These are phyloP conservation scores for Metacarcinus magister DNA, from an alignment of 2,888 invertebrate species.

Conservation along the genomic window DNA sequence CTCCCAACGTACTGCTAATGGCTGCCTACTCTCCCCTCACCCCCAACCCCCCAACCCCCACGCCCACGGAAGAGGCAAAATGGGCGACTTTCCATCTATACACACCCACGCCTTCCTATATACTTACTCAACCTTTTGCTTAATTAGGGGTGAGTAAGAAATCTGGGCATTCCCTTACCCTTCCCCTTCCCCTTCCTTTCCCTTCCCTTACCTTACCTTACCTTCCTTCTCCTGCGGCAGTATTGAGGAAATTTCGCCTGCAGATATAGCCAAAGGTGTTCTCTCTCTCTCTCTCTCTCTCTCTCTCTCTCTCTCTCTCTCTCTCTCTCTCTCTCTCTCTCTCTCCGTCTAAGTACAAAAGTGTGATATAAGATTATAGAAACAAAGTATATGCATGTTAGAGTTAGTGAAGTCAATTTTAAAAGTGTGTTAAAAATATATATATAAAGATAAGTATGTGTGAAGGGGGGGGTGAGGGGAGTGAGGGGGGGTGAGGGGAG, in stretches of 20 bases:
- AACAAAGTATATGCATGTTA: background rate
- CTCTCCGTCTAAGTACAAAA: background rate
- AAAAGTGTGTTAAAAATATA: too few species aligned
- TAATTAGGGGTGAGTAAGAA: background rate
- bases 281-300: background rate
- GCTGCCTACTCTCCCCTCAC: background rate
- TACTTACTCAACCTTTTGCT: background rate
- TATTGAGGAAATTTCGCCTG: too few species aligned
- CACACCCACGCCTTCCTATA: background rate
- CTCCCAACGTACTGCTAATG: background rate
- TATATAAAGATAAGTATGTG: too few species aligned
- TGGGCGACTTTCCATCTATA: background rate
- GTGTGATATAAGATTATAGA: too few species aligned
- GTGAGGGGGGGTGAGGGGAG: too few species aligned
- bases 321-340: background rate
- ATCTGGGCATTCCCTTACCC: too few species aligned
- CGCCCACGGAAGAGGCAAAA: background rate
- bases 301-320: background rate
- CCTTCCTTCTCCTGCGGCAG: background rate
- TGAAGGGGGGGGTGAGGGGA: too few species aligned
- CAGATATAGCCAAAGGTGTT: too few species aligned
- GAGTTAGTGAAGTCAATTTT: background rate
- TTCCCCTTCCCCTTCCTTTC: background rate
- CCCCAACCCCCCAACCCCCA: background rate
- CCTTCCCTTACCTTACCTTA: too few species aligned